phyloP scores from a whole-genome alignment of 2,888 invertebrate species.

The Limnephilus lunatus region DNA sequence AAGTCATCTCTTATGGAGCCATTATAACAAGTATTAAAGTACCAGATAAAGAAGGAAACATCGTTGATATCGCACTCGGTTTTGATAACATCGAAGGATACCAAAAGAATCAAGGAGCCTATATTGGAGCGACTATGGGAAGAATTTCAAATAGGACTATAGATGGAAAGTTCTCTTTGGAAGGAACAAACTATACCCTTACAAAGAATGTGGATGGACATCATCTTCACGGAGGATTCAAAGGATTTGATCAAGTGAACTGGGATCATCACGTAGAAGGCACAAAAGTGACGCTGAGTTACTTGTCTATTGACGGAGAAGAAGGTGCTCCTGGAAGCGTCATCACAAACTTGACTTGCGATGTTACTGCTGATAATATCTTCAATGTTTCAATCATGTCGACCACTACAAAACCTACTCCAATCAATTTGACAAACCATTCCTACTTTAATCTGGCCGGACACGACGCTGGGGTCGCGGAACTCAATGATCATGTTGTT shows the following conservation, averaged over 20 bases:
- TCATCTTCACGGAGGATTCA: constrained; percentile 89
- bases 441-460: constrained; percentile 95
- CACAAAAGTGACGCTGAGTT: constrained; percentile 83
- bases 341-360: constrained; percentile 83
- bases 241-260: constrained; percentile 89
- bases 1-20: constrained; percentile 89
- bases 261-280: constrained; percentile 82
- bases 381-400: constrained; percentile 87
- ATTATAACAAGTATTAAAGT: constrained; percentile 86
- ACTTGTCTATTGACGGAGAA: constrained; percentile 86
- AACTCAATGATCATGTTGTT: constrained; percentile 83
- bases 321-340: constrained; percentile 94
- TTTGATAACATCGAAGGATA: constrained; percentile 87
- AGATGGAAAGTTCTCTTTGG: constrained; percentile 77
- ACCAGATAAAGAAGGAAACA: constrained; percentile 84
- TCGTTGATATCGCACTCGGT: constrained; percentile 89
- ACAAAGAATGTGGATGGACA: constrained; percentile 83
- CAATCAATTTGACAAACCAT: constrained; percentile 92
- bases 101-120: constrained; percentile 76
- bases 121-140: constrained; percentile 93
- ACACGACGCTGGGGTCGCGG: constrained; percentile 83
- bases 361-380: constrained; percentile 84
- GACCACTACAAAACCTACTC: constrained; percentile 86
- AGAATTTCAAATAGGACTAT: constrained; percentile 90
- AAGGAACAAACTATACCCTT: constrained; percentile 82